Evolutionary conservation across 2,888 invertebrate species (phyloP).

Genomic region (Furcula furcula): DNA sequence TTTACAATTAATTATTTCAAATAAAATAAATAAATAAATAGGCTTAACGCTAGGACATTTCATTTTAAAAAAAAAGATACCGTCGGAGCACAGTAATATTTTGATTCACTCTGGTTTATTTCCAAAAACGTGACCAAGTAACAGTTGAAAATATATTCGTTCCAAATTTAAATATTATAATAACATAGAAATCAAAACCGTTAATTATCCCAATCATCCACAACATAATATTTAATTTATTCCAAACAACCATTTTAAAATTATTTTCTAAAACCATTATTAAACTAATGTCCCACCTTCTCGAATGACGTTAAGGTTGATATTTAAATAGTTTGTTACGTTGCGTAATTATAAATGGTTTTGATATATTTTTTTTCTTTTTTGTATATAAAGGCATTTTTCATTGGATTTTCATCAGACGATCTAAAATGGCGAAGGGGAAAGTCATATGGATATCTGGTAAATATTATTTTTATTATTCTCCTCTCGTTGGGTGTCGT

Average conservation of each 20-base stretch:
- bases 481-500: too few species aligned
- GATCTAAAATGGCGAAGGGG: slow-evolving; percentile 60
- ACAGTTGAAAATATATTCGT: too few species aligned
- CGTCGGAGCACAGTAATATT: too few species aligned
- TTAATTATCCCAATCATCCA: slow-evolving; percentile 9
- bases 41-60: too few species aligned
- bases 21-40: too few species aligned
- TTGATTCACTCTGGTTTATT: too few species aligned
- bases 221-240: slow-evolving; percentile 14
- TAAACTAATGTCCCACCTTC: neutral
- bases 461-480: slow-evolving; percentile 29
- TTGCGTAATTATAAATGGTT: neutral
- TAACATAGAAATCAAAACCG: neutral
- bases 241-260: neutral
- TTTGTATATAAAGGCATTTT: slow-evolving; percentile 33
- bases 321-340: neutral
- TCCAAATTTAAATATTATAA: too few species aligned
- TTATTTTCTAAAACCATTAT: neutral
- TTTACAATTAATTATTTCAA: too few species aligned
- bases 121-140: too few species aligned
- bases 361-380: slow-evolving; percentile 3
- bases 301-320: neutral
- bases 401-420: slow-evolving; percentile 36
- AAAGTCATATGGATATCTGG: slow-evolving; percentile 64
- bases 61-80: too few species aligned